Percentiles rank a stretch among this genome's conserved stretches.
These are phyloP conservation scores for Pocillopora verrucosa DNA, from an alignment of 64 coral and sea anemone species.

Conservation along the genomic window DNA sequence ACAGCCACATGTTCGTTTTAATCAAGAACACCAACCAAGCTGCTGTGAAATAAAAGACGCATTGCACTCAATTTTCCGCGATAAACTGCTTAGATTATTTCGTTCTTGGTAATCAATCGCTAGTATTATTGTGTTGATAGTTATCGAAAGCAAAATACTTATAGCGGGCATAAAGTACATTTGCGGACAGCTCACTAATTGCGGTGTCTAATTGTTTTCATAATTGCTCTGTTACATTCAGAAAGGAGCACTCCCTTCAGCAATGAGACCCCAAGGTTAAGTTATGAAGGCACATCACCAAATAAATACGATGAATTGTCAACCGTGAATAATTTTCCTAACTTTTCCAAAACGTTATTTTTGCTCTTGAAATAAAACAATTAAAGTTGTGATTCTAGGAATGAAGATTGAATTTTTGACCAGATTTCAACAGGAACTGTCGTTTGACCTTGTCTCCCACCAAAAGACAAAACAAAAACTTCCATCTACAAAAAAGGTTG, in stretches of 20 bases:
- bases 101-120: constrained; percentile 13
- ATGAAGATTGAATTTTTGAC: no score
- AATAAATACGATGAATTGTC: neutral
- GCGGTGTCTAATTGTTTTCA: constrained; percentile 37
- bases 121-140: constrained; percentile 24
- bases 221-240: constrained; percentile 4
- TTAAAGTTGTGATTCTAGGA: no score
- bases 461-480: no score
- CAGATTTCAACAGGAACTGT: no score
- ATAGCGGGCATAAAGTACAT: constrained; percentile 22
- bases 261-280: neutral
- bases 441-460: no score
- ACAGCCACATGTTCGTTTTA: neutral
- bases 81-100: neutral
- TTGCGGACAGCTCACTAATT: constrained; percentile 47
- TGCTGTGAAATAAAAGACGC: neutral
- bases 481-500: no score
- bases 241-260: neutral
- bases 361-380: no score
- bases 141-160: constrained; percentile 34
- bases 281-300: neutral
- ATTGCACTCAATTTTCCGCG: neutral
- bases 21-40: neutral
- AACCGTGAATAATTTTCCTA: no score
- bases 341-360: no score